Conservation (phyloP, 2,113 vertebrate genomes). For the Globicephala melas region DNA sequence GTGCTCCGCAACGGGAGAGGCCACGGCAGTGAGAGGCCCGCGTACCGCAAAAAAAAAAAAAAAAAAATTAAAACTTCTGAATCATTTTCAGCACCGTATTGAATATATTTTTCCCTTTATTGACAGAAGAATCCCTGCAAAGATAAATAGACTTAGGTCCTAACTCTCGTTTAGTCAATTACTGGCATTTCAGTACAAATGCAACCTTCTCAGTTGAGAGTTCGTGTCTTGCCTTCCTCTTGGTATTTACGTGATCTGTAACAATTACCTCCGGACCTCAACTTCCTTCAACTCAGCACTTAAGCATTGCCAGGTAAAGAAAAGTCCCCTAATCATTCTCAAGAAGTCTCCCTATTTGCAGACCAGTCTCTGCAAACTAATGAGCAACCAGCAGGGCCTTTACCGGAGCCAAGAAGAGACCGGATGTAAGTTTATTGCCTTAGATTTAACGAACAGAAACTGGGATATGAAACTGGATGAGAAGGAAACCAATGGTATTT, state of each 20-base stretch:
- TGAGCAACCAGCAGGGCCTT: neutral
- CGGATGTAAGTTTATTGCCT: neutral
- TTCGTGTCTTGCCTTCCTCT: neutral
- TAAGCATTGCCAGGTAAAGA: neutral
- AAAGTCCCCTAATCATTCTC: neutral
- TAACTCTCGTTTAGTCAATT: neutral
- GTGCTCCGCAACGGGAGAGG: no score
- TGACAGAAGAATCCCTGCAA: neutral
- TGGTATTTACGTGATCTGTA: slow-evolving; percentile 18
- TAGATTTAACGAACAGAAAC: slow-evolving; percentile 3
- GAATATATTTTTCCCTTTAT: neutral
- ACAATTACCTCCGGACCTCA: neutral
- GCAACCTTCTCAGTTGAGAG: neutral
- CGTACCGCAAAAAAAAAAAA: neutral
- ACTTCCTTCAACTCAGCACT: neutral
- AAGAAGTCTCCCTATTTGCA: neutral
- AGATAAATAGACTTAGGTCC: neutral
- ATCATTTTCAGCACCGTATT: neutral
- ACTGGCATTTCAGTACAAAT: neutral
- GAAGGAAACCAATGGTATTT: neutral
- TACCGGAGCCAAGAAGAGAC: neutral
- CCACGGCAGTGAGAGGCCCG: no score
- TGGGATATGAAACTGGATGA: neutral
- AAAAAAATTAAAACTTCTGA: neutral
- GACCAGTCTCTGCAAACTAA: neutral